Conservation (phyloP, 2,113 vertebrate genomes). For the Cynopterus brachyotis region DNA sequence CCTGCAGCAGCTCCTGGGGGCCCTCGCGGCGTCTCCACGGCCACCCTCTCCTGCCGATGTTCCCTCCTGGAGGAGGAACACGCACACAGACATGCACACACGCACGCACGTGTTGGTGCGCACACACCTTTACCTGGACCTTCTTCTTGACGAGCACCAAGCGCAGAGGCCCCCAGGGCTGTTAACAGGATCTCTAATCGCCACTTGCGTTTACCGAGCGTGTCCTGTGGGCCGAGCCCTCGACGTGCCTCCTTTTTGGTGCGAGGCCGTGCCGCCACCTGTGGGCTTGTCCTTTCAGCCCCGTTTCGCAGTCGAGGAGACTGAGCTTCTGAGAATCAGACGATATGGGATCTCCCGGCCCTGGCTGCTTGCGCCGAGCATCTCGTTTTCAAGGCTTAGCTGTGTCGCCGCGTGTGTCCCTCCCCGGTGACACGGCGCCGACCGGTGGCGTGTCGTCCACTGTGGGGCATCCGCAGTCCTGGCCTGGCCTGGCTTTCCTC, state of each 20-base stretch:
- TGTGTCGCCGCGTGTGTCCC: rapidly evolving
- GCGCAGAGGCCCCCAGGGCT: neutral
- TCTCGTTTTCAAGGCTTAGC: neutral
- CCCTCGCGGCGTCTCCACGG: neutral
- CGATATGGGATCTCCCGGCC: neutral
- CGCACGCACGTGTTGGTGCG: rapidly evolving
- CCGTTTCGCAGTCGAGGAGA: neutral
- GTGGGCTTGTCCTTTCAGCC: neutral
- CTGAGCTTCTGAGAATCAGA: neutral
- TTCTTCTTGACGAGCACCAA: neutral
- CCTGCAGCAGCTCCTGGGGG: neutral
- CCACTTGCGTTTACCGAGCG: neutral
- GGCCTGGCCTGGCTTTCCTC: neutral
- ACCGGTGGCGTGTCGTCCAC: rapidly evolving
- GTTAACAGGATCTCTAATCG: neutral
- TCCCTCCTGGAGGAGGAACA: neutral
- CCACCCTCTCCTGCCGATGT: neutral
- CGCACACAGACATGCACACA: too few species aligned
- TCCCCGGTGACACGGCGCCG: rapidly evolving
- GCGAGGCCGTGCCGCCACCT: neutral
- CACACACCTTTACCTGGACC: neutral
- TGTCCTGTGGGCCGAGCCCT: neutral
- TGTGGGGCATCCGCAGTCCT: rapidly evolving
- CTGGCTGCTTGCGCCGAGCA: neutral
- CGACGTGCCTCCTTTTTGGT: neutral